These are phyloP conservation scores for Stratiomys singularior DNA, from an alignment of 2,888 invertebrate genomes.

Conservation along the genomic window DNA sequence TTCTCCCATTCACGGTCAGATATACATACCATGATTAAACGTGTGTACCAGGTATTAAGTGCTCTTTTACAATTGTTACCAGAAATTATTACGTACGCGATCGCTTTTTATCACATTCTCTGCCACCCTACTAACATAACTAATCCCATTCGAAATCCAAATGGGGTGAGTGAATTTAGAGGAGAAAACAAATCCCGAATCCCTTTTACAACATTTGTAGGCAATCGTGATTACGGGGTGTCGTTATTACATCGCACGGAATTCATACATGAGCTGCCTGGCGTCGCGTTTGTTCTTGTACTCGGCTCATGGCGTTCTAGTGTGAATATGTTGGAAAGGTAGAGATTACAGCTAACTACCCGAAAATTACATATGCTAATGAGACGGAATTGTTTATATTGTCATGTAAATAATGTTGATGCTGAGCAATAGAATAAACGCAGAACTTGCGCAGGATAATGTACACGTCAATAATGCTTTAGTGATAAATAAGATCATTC, in stretches of 20 bases:
- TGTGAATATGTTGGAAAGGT: constrained; percentile 12
- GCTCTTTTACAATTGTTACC: constrained; percentile 40
- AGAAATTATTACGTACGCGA: constrained; percentile 48
- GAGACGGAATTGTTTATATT: constrained; percentile 53
- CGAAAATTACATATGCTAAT: constrained; percentile 53
- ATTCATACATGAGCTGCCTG: constrained; percentile 5
- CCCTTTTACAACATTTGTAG: neutral
- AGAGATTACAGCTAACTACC: constrained; percentile 47
- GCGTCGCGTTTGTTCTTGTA: neutral
- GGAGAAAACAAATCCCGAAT: constrained; percentile 12
- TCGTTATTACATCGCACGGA: constrained; percentile 4
- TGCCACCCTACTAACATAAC: constrained; percentile 29
- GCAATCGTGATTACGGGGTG: constrained; percentile 18
- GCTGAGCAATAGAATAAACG: constrained; percentile 49
- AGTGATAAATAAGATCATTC: neutral
- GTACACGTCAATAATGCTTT: neutral
- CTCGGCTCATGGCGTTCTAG: neutral
- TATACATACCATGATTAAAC: constrained; percentile 40
- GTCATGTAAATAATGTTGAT: constrained; percentile 56
- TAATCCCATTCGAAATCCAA: constrained; percentile 47
- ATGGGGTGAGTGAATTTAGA: constrained; percentile 12
- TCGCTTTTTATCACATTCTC: constrained; percentile 29
- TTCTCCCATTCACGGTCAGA: constrained; percentile 44
- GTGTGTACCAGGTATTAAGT: constrained; percentile 50
- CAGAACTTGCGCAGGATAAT: constrained; percentile 38